Conservation (phyloP, 2,888 invertebrate genomes). For the Neocrepidodera transversa region DNA sequence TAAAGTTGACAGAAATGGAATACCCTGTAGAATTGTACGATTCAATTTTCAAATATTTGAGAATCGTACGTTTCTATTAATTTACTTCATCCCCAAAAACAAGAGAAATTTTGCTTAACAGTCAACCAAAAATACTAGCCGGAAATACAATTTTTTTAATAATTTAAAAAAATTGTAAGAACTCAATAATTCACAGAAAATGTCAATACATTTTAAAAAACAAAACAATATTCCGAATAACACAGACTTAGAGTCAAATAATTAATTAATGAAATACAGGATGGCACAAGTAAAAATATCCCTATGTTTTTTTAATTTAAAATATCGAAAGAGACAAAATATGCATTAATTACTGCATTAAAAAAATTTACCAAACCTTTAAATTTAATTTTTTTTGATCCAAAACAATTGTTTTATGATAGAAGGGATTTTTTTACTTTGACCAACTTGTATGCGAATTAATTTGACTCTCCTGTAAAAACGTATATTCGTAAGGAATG, state of each 20-base stretch:
- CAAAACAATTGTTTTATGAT: too few relatives aligned
- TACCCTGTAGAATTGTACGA: too few relatives aligned
- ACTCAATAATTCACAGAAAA: constrained; percentile 11
- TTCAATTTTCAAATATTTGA: too few relatives aligned
- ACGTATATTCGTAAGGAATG: constrained; percentile 15
- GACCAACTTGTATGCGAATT: too few relatives aligned
- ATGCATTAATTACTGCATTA: too few relatives aligned
- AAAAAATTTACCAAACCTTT: too few relatives aligned
- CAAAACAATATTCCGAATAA: constrained; percentile 8
- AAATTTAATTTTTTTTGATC: too few relatives aligned
- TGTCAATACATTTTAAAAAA: constrained; percentile 18
- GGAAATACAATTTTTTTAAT: constrained; percentile 11
- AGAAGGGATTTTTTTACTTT: not conserved
- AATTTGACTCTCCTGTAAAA: constrained; percentile 13
- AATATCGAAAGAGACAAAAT: constrained; percentile 2
- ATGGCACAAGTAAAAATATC: too few relatives aligned
- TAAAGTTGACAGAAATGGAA: constrained; percentile 11
- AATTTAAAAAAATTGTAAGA: constrained; percentile 11
- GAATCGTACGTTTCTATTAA: too few relatives aligned
- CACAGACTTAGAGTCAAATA: too few relatives aligned
- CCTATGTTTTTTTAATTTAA: too few relatives aligned
- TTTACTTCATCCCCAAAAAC: constrained; percentile 27
- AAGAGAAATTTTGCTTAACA: constrained; percentile 25
- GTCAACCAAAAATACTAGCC: constrained; percentile 11
- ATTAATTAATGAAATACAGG: too few relatives aligned